phyloP scores from a whole-genome alignment of 1,140 invertebrate genomes.

The Drosophila serrata region DNA sequence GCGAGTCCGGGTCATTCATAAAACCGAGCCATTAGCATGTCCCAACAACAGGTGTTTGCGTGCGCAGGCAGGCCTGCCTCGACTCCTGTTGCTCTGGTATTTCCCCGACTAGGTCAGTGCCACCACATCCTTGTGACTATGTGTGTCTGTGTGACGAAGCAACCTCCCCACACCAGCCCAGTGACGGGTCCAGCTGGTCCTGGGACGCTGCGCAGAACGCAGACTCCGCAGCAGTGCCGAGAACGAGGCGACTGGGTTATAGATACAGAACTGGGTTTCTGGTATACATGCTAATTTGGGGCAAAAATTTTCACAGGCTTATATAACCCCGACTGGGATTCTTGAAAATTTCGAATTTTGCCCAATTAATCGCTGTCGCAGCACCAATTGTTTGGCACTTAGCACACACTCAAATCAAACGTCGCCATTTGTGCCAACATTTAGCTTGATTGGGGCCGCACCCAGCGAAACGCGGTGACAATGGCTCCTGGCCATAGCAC shows the following conservation, averaged over 20 bases:
- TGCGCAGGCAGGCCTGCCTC: slow-evolving; percentile 55
- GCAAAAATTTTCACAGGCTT: slow-evolving; percentile 77
- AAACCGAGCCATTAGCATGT: slow-evolving; percentile 39
- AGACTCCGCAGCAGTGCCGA: slow-evolving; percentile 78
- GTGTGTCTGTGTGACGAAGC: background rate
- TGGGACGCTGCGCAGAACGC: slow-evolving; percentile 77
- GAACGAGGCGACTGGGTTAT: slow-evolving; percentile 67
- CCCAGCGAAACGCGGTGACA: slow-evolving; percentile 29
- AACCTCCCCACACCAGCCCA: slow-evolving; percentile 4
- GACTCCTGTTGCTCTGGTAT: slow-evolving; percentile 25
- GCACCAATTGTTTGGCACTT: slow-evolving; percentile 50
- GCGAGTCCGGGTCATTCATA: slow-evolving; percentile 56
- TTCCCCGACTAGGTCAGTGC: slow-evolving; percentile 77
- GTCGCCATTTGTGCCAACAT: slow-evolving; percentile 38
- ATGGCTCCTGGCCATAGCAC: slow-evolving; percentile 1
- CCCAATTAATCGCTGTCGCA: slow-evolving; percentile 20
- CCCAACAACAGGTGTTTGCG: slow-evolving; percentile 79
- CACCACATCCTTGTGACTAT: slow-evolving; percentile 30
- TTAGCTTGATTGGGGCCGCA: slow-evolving; percentile 64
- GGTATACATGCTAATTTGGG: slow-evolving; percentile 81
- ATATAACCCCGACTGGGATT: slow-evolving; percentile 57
- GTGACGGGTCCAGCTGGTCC: slow-evolving; percentile 56
- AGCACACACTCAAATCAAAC: slow-evolving; percentile 72
- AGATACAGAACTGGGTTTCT: slow-evolving; percentile 81
- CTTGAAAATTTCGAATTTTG: slow-evolving; percentile 46